A percentile compares a stretch with the other conserved stretches of the same genome.
These are phyloP conservation scores for Zaprionus davidi DNA, from an alignment of 1,140 invertebrate species.

Conservation along the genomic window DNA sequence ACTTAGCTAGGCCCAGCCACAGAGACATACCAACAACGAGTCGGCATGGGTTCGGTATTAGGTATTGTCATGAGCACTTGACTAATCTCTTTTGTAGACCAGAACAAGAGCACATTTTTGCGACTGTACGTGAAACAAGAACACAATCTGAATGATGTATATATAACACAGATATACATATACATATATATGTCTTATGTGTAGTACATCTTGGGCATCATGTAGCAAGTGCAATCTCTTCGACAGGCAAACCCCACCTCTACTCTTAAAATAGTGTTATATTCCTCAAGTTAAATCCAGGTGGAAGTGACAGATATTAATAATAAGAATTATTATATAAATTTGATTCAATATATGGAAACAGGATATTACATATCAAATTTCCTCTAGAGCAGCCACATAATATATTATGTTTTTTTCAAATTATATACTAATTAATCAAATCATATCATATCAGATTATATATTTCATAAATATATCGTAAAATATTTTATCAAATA, in stretches of 20 bases:
- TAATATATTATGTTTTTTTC: no score
- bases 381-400: no score
- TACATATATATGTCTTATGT: background rate
- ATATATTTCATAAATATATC: no score
- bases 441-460: no score
- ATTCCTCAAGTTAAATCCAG: background rate
- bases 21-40: slow-evolving; percentile 19
- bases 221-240: slow-evolving; percentile 15
- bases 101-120: slow-evolving; percentile 34
- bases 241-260: background rate
- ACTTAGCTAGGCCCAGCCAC: slow-evolving; percentile 49
- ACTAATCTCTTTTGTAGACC: slow-evolving; percentile 54
- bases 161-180: background rate
- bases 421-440: no score
- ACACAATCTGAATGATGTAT: slow-evolving; percentile 12
- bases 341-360: no score
- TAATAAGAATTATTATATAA: no score
- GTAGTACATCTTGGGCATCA: background rate
- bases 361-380: no score
- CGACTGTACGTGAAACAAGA: slow-evolving; percentile 7
- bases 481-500: no score
- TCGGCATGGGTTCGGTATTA: slow-evolving; percentile 47
- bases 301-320: background rate
- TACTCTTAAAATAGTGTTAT: background rate
- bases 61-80: slow-evolving; percentile 58